Evolutionary conservation across 1,140 invertebrate genomes (phyloP).

Genomic region (Drosophila sulfurigaster): DNA sequence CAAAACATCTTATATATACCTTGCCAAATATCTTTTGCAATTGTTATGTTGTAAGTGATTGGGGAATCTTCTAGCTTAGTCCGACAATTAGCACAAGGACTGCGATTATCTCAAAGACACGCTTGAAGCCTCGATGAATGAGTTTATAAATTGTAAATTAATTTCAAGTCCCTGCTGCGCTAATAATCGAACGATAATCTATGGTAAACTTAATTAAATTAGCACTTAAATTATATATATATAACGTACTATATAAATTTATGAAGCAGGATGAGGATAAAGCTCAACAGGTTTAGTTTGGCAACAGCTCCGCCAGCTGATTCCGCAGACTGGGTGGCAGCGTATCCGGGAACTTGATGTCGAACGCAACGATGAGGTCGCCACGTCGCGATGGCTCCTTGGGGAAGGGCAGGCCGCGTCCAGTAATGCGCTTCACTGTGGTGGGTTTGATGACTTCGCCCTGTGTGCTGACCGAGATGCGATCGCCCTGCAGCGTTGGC

Average conservation of each 20-base stretch:
- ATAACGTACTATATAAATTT: constrained; percentile 33
- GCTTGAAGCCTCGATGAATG: constrained; percentile 3
- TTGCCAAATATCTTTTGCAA: constrained; percentile 6
- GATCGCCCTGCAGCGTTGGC: constrained; percentile 92
- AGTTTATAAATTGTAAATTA: background rate
- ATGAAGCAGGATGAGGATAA: constrained; percentile 1
- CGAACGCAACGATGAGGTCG: constrained; percentile 95
- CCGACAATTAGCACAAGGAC: constrained; percentile 10
- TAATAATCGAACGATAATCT: constrained; percentile 5
- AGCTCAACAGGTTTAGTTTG: constrained; percentile 77
- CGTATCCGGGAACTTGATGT: constrained; percentile 94
- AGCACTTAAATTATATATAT: constrained; percentile 33
- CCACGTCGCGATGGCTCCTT: constrained; percentile 93
- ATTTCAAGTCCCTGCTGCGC: constrained; percentile 7
- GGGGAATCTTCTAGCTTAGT: constrained; percentile 30
- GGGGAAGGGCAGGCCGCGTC: constrained; percentile 93
- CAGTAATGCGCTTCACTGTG: constrained; percentile 90
- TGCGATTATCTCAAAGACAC: constrained; percentile 1
- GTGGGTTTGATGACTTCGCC: constrained; percentile 93
- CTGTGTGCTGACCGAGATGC: constrained; percentile 89
- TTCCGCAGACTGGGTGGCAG: constrained; percentile 89
- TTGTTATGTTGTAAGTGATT: constrained; percentile 37
- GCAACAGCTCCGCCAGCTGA: constrained; percentile 90
- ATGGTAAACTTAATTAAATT: constrained; percentile 33
- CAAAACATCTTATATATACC: constrained; percentile 38